phyloP scores from a whole-genome alignment of 2,888 invertebrate species.

The Myopa testacea region DNA sequence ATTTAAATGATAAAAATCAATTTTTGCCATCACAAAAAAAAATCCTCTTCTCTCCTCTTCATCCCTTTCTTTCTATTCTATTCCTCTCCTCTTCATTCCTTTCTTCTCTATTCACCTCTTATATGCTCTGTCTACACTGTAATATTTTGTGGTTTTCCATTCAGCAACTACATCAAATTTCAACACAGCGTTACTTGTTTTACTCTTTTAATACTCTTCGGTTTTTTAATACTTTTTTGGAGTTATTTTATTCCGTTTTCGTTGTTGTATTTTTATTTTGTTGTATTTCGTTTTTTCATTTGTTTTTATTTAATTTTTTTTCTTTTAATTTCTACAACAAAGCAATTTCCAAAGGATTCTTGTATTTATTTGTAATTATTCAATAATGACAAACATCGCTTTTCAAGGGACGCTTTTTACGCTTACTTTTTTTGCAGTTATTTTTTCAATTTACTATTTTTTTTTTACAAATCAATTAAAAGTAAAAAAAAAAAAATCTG shows the following conservation, averaged over 20 bases:
- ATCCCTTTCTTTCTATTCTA: no score
- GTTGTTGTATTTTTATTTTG: no score
- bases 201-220: not conserved
- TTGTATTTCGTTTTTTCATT: not conserved
- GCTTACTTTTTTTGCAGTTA: no score
- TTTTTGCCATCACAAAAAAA: constrained; percentile 1
- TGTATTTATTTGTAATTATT: constrained; percentile 50
- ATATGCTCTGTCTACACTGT: constrained; percentile 34
- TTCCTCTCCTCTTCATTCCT: no score
- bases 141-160: constrained; percentile 48
- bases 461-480: constrained; percentile 62
- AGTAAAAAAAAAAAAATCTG: constrained; percentile 44
- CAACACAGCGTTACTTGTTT: not conserved
- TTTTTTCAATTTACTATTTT: not conserved
- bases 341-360: constrained; percentile 44
- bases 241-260: no score
- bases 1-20: constrained; percentile 52
- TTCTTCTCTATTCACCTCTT: no score
- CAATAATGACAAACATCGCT: constrained; percentile 48
- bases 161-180: not conserved
- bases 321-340: constrained; percentile 30
- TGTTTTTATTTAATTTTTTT: constrained; percentile 18
- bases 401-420: constrained; percentile 16
- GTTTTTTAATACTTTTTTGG: not conserved
- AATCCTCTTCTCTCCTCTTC: no score